Base-by-base conservation (phyloP, 2,888 invertebrate species). In the Agonopterix subpropinquella region DNA sequence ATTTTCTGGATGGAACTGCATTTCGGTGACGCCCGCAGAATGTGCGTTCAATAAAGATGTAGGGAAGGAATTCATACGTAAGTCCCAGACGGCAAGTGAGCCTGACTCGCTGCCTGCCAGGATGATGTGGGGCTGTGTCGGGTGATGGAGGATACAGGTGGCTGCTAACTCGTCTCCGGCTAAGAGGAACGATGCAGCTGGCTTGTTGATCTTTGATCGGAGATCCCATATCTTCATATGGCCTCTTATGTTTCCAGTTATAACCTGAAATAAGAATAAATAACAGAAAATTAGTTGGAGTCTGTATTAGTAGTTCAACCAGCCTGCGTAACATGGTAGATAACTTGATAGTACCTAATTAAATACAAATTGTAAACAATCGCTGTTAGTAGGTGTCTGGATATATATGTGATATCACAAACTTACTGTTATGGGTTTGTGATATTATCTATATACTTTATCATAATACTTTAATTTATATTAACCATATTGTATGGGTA, bases 151-250 rank as follows among this genome's bases (percentile, higher is more conserved):
- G 44, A 97, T 89, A 68, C 94, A 93, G 1, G 93, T 94, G 0
- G 94, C 93, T 46, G 92, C 93, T 53, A 91, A 89, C 81, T 91
- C 92, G 56, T 94, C 94, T 1, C 93, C 94, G 36, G 93, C 93
- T 50, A 95, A 85, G 65, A 94, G 91, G 66, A 96, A 95, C 41
- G 92, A 92, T 42, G 91, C 91, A 0, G 90, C 83, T 2, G 95
- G 93, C 54, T 91, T 90, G 62, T 92, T 90, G 2, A 86, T 81
- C 9, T 89, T 76, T 36, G 90, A 89, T 54, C 96, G 89, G 8
- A 96, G 80, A 73, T 98, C 98, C 92, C 96, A 97, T 51, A 96
- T 92, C 75, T 97, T 96, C 90, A 98, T 93, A 64, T 96, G 94
- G 0, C 97, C 97, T 69, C 95, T 85, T n/a, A 94, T 87, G 77